Conservation (phyloP, 1,140 invertebrate genomes). For the Drosophila nigromelanica region DNA sequence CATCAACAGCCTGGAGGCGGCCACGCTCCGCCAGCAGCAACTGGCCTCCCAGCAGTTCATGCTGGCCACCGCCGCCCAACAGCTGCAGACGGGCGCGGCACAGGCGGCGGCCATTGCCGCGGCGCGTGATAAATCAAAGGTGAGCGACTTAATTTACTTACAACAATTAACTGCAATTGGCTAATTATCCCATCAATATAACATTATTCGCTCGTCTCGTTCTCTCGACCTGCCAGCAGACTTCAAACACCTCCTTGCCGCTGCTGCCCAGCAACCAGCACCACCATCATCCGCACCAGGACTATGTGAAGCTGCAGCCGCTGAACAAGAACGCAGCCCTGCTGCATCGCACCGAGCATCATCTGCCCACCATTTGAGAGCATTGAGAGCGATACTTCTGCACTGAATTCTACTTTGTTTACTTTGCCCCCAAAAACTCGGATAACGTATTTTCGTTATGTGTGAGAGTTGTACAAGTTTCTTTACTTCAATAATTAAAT, state of each 20-base stretch:
- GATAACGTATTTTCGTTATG: too few species aligned
- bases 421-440: background rate
- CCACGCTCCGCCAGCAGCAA: slow-evolving; percentile 72
- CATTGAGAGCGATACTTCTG: slow-evolving; percentile 7
- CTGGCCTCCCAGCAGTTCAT: slow-evolving; percentile 73
- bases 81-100: slow-evolving; percentile 68
- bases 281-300: slow-evolving; percentile 72
- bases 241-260: slow-evolving; percentile 83
- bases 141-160: slow-evolving; percentile 7
- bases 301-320: slow-evolving; percentile 76
- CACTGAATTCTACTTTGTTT: slow-evolving; percentile 15
- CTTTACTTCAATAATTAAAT: slow-evolving; percentile 57
- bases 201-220: too few species aligned
- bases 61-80: slow-evolving; percentile 68
- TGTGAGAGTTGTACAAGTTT: slow-evolving; percentile 25
- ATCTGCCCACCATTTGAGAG: slow-evolving; percentile 78
- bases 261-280: slow-evolving; percentile 78
- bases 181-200: background rate
- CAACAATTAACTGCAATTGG: too few species aligned
- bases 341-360: slow-evolving; percentile 80
- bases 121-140: slow-evolving; percentile 82
- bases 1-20: slow-evolving; percentile 70
- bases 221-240: slow-evolving; percentile 46
- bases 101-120: slow-evolving; percentile 70
- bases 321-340: slow-evolving; percentile 75